Evolutionary conservation across 2,113 vertebrate species (phyloP).

Genomic region (Tyrannus savana): DNA sequence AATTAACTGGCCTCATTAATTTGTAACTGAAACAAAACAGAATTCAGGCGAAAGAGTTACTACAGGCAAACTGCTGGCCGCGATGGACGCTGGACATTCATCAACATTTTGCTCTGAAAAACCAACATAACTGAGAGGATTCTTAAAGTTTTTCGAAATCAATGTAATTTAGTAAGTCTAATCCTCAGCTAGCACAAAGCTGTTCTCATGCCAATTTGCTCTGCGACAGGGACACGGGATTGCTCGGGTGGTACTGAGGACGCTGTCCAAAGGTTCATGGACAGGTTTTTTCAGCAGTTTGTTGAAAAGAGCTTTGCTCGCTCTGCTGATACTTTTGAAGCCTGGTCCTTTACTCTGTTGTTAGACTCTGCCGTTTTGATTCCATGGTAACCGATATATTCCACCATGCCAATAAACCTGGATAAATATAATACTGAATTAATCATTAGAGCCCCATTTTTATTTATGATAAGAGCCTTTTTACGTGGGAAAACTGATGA

Average conservation of each 20-base stretch:
- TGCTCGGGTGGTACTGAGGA: background rate
- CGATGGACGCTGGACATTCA: background rate
- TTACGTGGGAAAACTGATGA: background rate
- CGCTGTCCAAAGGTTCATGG: background rate
- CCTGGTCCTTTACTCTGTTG: background rate
- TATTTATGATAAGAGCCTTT: conserved; percentile 36
- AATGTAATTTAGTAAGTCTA: rapidly evolving
- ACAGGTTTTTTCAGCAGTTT: background rate
- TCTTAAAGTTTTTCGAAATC: background rate
- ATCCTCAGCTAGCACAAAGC: background rate
- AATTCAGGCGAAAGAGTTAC: background rate
- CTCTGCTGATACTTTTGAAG: background rate
- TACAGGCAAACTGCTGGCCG: background rate
- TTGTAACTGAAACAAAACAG: conserved; percentile 45
- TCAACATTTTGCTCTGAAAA: background rate
- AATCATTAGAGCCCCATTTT: conserved; percentile 23
- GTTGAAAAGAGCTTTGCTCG: background rate
- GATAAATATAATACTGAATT: conserved; percentile 30
- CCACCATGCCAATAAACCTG: conserved; percentile 1
- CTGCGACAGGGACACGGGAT: background rate
- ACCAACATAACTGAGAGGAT: background rate
- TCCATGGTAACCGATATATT: conserved; percentile 23
- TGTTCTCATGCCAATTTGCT: background rate
- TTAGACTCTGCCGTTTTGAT: background rate
- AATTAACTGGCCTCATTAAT: conserved; percentile 53